Base-by-base conservation (phyloP, 1,140 invertebrate species). In the Chelonus insularis region DNA sequence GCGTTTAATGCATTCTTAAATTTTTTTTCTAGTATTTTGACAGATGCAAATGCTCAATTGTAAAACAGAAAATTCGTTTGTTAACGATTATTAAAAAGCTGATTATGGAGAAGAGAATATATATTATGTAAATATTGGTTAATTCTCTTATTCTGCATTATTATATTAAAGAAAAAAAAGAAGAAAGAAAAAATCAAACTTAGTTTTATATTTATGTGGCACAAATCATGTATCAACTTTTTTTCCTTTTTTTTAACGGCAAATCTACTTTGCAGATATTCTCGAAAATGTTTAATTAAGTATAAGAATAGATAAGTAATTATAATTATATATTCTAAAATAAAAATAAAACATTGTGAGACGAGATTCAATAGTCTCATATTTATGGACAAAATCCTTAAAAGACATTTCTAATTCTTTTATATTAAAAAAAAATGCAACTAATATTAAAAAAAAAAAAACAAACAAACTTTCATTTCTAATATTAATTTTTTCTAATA, bases 61-160 rank as follows among this genome's bases (percentile, higher is more conserved):
- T 20, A 29, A 57, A 43, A 51, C 4, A n/a, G n/a, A n/a, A n/a
- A n/a, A 12, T 25, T 20, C 21, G 37, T 50, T 32, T 36, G 57
- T 29, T 36, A 37, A 21, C n/a, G 36, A 52, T 25, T 59, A 62
- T 56, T 57, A 9, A 20, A 34, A 20, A n/a, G 11, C 34, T 34
- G 6, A 36, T 47, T 57, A 51, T 54, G 32, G 9, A 39, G n/a
- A 36, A 11, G 16, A 70, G 65, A 72, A 68, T 68, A 70, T 70
- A 57, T 66, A 65, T 68, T 73, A 57, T 73, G 72, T 73, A 75
- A 70, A 73, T 73, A 73, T 72, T 71, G 72, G 70, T 73, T 70
- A 52, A 57, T 72, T 71, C 70, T 74, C 62, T 69, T 68, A 65
- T 59, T 66, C n/a, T n/a, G n/a, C n/a, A n/a, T n/a, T n/a, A n/a